phyloP scores from a whole-genome alignment of 2,888 invertebrate species.

The Drosophila neutralis region DNA sequence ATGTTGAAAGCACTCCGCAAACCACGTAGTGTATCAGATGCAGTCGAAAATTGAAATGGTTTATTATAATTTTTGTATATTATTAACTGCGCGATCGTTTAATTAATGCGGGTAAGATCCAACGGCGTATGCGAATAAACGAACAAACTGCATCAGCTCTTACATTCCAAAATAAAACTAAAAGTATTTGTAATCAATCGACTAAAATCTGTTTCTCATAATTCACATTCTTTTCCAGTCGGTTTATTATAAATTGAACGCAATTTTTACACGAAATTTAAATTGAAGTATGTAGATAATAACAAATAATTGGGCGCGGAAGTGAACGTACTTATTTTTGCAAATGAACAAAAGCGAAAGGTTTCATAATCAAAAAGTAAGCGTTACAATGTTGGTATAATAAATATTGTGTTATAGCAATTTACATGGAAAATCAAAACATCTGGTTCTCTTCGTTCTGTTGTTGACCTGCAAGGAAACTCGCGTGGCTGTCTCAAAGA shows the following conservation, averaged over 20 bases:
- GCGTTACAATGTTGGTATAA: neutral
- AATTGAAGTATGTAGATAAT: constrained; percentile 16
- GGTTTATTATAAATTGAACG: neutral
- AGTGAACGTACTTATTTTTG: constrained; percentile 2
- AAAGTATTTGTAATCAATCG: neutral
- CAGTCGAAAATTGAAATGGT: constrained; percentile 84
- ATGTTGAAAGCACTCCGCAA: neutral
- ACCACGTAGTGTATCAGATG: neutral
- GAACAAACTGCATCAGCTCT: neutral
- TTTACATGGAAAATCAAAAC: constrained; percentile 89
- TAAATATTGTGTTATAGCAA: neutral
- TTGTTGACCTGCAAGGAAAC: constrained; percentile 94
- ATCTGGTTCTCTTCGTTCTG: constrained; percentile 93
- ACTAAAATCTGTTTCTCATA: neutral
- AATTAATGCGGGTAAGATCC: constrained; percentile 24
- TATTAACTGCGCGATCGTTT: constrained; percentile 10
- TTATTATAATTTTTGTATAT: neutral
- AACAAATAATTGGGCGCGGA: neutral
- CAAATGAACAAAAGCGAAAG: neutral
- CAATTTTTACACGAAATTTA: constrained; percentile 10
- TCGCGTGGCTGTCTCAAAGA: constrained; percentile 99
- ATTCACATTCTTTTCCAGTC: neutral
- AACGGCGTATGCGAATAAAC: constrained; percentile 16
- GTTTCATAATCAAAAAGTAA: neutral
- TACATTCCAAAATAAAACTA: neutral